Evolutionary conservation across 2,113 vertebrate species (phyloP), one percentile per base, ranked within the genome.

Genomic region (Lophius piscatorius): DNA sequence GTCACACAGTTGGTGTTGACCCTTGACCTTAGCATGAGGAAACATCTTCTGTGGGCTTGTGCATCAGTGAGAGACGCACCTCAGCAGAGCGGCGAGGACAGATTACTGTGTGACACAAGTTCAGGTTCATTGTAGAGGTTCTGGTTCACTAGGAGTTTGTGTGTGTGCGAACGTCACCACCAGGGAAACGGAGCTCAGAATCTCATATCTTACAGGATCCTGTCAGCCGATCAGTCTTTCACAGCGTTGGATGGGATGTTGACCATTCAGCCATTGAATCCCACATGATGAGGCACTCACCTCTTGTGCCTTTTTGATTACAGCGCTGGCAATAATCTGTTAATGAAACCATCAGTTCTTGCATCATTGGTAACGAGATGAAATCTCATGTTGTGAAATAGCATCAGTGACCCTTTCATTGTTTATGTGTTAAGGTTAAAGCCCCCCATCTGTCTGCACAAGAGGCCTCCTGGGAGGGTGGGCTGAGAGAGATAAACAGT

Each of bases 261-360:
- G 77, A 62, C 42, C 47, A 88, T 84, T 80, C 84, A 81, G 70
- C 63, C 73, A 68, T 87, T 88, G 70, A 66, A 72, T 45, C 80
- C 67, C 52, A 76, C 16, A 40, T 33, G 45, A 78, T 78, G 75
- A 63, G 8, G 9, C 51, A 29, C 72, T 61, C 70, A 47, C 61
- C 54, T 46, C 39, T 57, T 51, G 42, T 60, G 61, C 66, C 42
- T 58, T 51, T 75, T 64, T 41, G 65, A 71, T 74, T 50, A 72
- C 49, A 56, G 59, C 33, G 20, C 42, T 73, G 62, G 20, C 57
- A 47, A 9, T 42, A 54, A 50, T 60, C 24, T 63, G 58, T 41
- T 63, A 48, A 73, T 68, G 34, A 59, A 70, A 63, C 34, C 5
- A 18, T 35, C 44, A 14, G 58, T 9, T 5, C 13, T 52, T 46